phyloP scores from a whole-genome alignment of 2,113 vertebrate genomes.

The Calcarius ornatus region DNA sequence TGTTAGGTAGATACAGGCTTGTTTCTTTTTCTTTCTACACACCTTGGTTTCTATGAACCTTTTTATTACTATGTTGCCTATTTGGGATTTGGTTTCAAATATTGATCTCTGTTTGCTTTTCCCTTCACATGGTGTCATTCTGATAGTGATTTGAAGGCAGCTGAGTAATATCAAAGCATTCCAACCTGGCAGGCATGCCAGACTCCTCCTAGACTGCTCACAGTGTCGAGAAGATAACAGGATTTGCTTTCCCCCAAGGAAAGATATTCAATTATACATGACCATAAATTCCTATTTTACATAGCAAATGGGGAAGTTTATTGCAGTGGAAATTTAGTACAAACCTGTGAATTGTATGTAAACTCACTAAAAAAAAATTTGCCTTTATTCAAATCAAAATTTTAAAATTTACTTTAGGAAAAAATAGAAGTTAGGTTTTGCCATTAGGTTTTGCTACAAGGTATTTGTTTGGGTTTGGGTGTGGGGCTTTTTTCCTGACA shows the following conservation, averaged over 20 bases:
- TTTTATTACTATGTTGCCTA: background rate
- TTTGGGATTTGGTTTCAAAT: background rate
- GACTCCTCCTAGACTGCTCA: background rate
- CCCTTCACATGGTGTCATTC: background rate
- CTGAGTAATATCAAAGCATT: slow-evolving; percentile 12
- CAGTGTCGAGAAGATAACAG: background rate
- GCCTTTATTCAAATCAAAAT: background rate
- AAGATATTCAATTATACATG: background rate
- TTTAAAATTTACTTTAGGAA: background rate
- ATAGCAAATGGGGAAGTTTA: background rate
- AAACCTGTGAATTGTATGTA: background rate
- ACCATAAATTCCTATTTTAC: background rate
- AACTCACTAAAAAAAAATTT: background rate
- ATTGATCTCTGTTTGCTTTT: background rate
- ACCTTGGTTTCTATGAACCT: background rate
- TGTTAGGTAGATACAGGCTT: background rate
- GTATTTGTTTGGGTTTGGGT: background rate
- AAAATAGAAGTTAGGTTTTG: background rate
- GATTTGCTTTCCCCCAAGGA: background rate
- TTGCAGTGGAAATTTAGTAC: background rate
- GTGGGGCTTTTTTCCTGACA: background rate
- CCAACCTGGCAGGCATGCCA: background rate
- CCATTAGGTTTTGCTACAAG: background rate
- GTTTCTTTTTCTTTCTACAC: background rate
- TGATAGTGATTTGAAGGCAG: background rate